Base-by-base conservation (phyloP, 2,797 vertebrate genomes). In the Balearica regulorum region DNA sequence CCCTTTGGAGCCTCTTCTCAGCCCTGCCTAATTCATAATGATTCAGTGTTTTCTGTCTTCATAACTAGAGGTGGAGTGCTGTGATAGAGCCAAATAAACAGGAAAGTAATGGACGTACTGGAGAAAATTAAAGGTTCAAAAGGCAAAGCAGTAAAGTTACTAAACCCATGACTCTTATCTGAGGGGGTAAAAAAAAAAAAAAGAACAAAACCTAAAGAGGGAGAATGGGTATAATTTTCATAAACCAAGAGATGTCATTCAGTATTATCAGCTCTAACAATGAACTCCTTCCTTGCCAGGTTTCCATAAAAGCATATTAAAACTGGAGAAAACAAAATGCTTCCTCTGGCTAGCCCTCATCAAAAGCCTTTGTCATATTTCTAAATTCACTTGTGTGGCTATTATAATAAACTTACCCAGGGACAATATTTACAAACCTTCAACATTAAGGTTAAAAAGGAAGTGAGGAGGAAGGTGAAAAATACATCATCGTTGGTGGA, bases 51-150 rank as follows among this genome's bases (percentile, higher is more conserved):
- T 93, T 93, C 66, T 77, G 31, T 29, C 86, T 64, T 87, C 43
- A 6, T 62, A 79, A 61, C 51, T 78, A 18, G 70, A 96, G 58
- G 80, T 69, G 85, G 83, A 84, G 81, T 70, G 51, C 33, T 87
- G 39, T 37, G 89, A 87, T 14, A 77, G 48, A 93, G 54, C 51
- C 92, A 96, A 93, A 87, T 82, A 92, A 92, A 92, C 77, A 94
- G 46, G 22, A 66, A 92, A 91, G 44, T 20, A 87, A 70, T 57
- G 61, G n/a, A 19, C 5, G 1, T n/a, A 55, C 41, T 28, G 35
- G 25, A 87, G 55, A 85, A 95, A 93, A 92, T 2, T 25, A 55
- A 77, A 83, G 49, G 44, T 73, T 77, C 37, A 75, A 80, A 87
- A 80, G 44, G 37, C 37, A 64, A 88, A 77, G 44, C 41, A 88